phyloP scores from a whole-genome alignment of 2,113 vertebrate species.

The Nymphicus hollandicus region DNA sequence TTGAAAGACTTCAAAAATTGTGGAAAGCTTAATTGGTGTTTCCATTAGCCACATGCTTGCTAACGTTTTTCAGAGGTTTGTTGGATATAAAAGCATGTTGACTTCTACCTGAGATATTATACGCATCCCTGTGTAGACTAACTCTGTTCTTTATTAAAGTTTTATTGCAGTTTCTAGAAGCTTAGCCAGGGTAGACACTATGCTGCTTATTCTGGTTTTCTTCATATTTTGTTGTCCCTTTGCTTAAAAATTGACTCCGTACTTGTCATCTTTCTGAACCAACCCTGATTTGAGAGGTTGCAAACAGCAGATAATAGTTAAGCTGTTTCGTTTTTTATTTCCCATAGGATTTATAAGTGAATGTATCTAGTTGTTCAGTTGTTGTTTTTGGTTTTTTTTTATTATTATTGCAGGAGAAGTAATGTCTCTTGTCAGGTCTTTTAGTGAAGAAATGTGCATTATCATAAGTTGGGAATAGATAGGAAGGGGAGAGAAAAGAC shows the following conservation, averaged over 20 bases:
- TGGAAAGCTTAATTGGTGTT: neutral
- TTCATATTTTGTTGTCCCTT: neutral
- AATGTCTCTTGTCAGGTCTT: neutral
- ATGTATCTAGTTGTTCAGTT: neutral
- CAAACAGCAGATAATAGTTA: neutral
- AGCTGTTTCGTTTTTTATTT: neutral
- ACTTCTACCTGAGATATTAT: neutral
- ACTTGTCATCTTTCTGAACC: neutral
- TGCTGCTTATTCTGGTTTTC: neutral
- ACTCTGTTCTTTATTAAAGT: neutral
- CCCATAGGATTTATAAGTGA: neutral
- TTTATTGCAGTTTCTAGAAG: neutral
- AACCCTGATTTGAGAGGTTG: neutral
- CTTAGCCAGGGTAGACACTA: neutral
- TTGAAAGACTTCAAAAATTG: neutral
- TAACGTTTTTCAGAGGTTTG: neutral
- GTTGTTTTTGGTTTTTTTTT: neutral
- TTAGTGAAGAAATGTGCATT: neutral
- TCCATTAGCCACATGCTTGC: neutral
- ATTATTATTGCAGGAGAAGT: neutral
- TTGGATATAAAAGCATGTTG: neutral
- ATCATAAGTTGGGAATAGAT: neutral
- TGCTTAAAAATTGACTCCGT: neutral
- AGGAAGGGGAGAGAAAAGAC: neutral
- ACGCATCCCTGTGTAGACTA: rapidly evolving